Conservation (phyloP, 1,140 invertebrate species). For the Macrotrachela quadricornifera region DNA sequence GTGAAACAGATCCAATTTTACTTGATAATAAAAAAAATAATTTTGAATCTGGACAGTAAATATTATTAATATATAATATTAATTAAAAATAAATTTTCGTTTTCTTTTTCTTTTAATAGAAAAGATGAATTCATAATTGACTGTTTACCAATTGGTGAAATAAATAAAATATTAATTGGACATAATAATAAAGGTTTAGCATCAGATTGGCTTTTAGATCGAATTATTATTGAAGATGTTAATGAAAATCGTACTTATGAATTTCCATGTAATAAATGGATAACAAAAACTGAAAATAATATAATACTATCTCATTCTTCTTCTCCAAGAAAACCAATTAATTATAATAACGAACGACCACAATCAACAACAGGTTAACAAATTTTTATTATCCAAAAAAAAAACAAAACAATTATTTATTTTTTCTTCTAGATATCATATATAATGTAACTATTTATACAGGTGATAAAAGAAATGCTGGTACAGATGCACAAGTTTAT, state of each 20-base stretch:
- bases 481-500: slow-evolving; percentile 24
- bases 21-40: slow-evolving; percentile 10
- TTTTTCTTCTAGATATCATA: slow-evolving; percentile 14
- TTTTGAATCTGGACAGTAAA: slow-evolving; percentile 30
- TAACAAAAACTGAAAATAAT: slow-evolving; percentile 24
- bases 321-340: slow-evolving; percentile 10
- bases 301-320: slow-evolving; percentile 22
- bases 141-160: slow-evolving; percentile 20
- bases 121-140: slow-evolving; percentile 24
- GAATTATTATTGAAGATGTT: slow-evolving; percentile 25
- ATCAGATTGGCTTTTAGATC: slow-evolving; percentile 11
- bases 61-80: slow-evolving; percentile 21
- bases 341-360: too few relatives aligned
- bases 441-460: slow-evolving; percentile 25
- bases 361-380: slow-evolving; percentile 10
- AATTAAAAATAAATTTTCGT: background rate
- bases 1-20: slow-evolving; percentile 23
- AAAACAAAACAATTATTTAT: slow-evolving; percentile 15
- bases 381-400: slow-evolving; percentile 12
- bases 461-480: slow-evolving; percentile 21
- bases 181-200: slow-evolving; percentile 26
- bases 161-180: slow-evolving; percentile 25
- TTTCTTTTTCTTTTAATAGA: slow-evolving; percentile 12
- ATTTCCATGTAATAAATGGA: slow-evolving; percentile 24
- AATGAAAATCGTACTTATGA: slow-evolving; percentile 18